Percentiles rank a stretch among this genome's conserved stretches.
Conservation (phyloP, 1,140 invertebrate genomes). For the Camponotus floridanus region DNA sequence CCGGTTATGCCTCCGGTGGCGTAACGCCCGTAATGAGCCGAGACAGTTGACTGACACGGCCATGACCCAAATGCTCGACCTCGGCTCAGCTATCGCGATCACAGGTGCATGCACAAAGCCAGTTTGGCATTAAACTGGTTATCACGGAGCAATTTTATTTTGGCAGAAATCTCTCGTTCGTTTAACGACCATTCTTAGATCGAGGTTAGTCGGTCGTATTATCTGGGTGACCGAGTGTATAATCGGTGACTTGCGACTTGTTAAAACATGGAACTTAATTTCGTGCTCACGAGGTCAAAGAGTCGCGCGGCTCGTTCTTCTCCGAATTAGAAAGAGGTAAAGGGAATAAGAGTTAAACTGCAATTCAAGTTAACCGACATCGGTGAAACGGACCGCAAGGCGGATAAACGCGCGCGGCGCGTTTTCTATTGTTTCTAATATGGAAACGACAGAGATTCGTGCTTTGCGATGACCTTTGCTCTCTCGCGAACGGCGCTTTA, state of each 20-base stretch:
- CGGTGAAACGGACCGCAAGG: neutral
- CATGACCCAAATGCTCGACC: slow-evolving; percentile 43
- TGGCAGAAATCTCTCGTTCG: slow-evolving; percentile 18
- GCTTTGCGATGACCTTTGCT: slow-evolving; percentile 31
- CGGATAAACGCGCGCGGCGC: neutral
- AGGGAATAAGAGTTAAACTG: neutral
- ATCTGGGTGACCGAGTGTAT: neutral
- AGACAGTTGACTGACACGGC: slow-evolving; percentile 48
- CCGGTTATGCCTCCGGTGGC: neutral
- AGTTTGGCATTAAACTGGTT: slow-evolving; percentile 16
- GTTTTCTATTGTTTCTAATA: slow-evolving; percentile 38
- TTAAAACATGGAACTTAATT: slow-evolving; percentile 10
- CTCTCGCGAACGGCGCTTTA: slow-evolving; percentile 4
- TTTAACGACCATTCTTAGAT: slow-evolving; percentile 33
- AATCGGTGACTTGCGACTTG: slow-evolving; percentile 7
- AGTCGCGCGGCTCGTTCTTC: neutral
- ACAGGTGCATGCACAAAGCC: slow-evolving; percentile 51
- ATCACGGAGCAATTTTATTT: slow-evolving; percentile 44
- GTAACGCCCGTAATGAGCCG: slow-evolving; percentile 16
- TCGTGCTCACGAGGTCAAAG: neutral
- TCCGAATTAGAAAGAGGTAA: slow-evolving; percentile 8
- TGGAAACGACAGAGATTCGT: slow-evolving; percentile 10
- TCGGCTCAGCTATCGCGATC: slow-evolving; percentile 41
- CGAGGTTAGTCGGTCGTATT: slow-evolving; percentile 10
- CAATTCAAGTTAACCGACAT: slow-evolving; percentile 26